These are phyloP conservation scores for Kryptolebias ocellatus DNA, from an alignment of 2,797 vertebrate genomes.

Conservation along the genomic window DNA sequence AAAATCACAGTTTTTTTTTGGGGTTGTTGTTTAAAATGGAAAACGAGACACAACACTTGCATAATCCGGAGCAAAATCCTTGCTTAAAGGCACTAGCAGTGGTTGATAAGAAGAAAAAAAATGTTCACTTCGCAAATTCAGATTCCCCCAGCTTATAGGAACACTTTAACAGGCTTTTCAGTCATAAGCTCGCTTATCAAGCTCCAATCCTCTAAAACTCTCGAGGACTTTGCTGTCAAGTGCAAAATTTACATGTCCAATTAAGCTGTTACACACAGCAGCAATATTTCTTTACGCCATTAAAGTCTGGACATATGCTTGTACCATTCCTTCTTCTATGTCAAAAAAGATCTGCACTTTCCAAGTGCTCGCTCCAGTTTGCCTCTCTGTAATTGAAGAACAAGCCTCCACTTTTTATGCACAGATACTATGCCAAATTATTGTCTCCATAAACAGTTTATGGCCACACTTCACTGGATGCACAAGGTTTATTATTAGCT, in stretches of 20 bases:
- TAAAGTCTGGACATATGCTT: slow-evolving; percentile 25
- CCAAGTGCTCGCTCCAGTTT: slow-evolving; percentile 33
- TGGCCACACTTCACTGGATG: slow-evolving; percentile 63
- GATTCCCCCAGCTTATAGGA: slow-evolving; percentile 26
- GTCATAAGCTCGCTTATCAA: slow-evolving; percentile 25
- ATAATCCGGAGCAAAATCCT: slow-evolving; percentile 10
- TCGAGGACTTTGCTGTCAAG: slow-evolving; percentile 29
- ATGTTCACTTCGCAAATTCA: slow-evolving; percentile 32
- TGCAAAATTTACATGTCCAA: slow-evolving; percentile 34
- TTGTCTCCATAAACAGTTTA: slow-evolving; percentile 67
- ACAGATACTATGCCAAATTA: slow-evolving; percentile 54
- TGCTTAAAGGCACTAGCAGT: slow-evolving; percentile 35
- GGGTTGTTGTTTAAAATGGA: neutral
- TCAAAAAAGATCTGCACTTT: slow-evolving; percentile 32
- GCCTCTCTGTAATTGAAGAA: slow-evolving; percentile 47
- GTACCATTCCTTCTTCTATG: slow-evolving; percentile 11
- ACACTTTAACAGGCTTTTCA: slow-evolving; percentile 25
- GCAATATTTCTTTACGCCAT: slow-evolving; percentile 24
- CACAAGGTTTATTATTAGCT: slow-evolving; percentile 71
- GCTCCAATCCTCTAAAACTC: slow-evolving; percentile 30
- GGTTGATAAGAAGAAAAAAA: slow-evolving; percentile 29
- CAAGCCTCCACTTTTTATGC: slow-evolving; percentile 40
- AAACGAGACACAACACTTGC: slow-evolving; percentile 3
- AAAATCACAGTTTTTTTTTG: slow-evolving; percentile 2
- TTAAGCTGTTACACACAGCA: slow-evolving; percentile 40